These are phyloP conservation scores for Masticophis lateralis DNA, from an alignment of 2,797 vertebrate species.

Conservation along the genomic window DNA sequence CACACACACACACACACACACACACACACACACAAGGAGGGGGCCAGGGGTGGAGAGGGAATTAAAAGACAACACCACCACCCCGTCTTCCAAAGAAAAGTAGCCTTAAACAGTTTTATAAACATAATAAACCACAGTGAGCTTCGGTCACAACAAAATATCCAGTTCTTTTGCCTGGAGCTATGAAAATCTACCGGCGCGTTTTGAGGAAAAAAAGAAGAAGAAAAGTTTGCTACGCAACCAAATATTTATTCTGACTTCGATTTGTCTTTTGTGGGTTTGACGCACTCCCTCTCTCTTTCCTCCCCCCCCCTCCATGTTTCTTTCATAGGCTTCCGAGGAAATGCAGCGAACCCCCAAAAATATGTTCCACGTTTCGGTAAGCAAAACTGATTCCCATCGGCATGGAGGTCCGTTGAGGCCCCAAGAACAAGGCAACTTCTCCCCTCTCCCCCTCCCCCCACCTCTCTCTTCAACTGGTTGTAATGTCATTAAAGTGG, in stretches of 20 bases:
- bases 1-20: too few relatives aligned
- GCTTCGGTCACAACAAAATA: conserved; percentile 70
- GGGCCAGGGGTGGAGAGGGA: not conserved
- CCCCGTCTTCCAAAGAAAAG: conserved; percentile 51
- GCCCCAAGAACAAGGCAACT: not conserved
- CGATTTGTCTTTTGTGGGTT: conserved; percentile 70
- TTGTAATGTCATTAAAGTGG: conserved; percentile 25
- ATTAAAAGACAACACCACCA: not conserved
- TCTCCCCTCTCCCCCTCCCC: not conserved
- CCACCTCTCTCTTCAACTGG: conserved; percentile 6
- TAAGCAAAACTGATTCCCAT: conserved; percentile 35
- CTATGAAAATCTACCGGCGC: conserved; percentile 73
- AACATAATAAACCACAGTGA: conserved; percentile 74
- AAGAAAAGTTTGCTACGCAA: conserved; percentile 66
- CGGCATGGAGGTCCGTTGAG: conserved; percentile 34
- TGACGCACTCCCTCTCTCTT: conserved; percentile 56
- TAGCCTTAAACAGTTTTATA: conserved; percentile 72
- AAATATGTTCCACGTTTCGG: conserved; percentile 61
- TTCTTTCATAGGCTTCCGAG: conserved; percentile 69
- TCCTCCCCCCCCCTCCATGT: conserved; percentile 57
- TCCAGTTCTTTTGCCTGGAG: conserved; percentile 71
- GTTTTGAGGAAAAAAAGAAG: conserved; percentile 41
- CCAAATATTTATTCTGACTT: conserved; percentile 68
- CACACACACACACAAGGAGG: not conserved
- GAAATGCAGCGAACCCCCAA: conserved; percentile 44